Evolutionary conservation across 2,113 vertebrate genomes (phyloP), one percentile per base, ranked within the genome.

Genomic region (Chelonoidis abingdonii): DNA sequence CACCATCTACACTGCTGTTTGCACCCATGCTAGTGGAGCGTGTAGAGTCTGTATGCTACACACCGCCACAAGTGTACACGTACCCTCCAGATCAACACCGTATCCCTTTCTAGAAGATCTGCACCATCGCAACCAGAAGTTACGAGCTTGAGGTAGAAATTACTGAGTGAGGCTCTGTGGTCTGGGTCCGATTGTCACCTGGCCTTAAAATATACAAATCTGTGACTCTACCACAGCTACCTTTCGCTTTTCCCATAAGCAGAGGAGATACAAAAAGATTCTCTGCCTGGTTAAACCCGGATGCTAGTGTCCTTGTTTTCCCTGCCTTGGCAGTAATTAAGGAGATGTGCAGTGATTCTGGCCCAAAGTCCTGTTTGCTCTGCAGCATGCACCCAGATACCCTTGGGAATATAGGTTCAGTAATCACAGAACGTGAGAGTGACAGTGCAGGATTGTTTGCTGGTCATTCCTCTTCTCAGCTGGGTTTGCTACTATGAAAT

Each of bases 161-260:
- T 47, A 22, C 0, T 2, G 62, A 27, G 10, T 22, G 78, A 91
- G 50, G 54, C 31, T 4, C 3, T 47, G 4, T 53, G 17, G 16
- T 72, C 52, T 52, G 49, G 49, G 49, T 50, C 50, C 13, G 7
- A n/a, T 19, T 38, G 35, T n/a, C 31, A 59, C 12, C 57, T 7
- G 65, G 65, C n/a, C 65, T 69, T 69, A 69, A 69, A 69, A 38
- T 56, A 5, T 75, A 65, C 82, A 35, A 76, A 27, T 27, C 2
- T 3, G 35, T 72, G 79, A 29, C 21, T 35, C 84, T 79, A 79
- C 29, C 27, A 22, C 19, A 90, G 62, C 0, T 0, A 27, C 22
- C 17, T 83, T 22, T 0, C 17, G 57, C 27, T 10, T 10, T 59
- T 25, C 62, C 57, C 72, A 4, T 86, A 41, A 1, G 5, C 79